These are phyloP conservation scores for Flabesymbios commensalis DNA, from an alignment of 2,888 invertebrate species.

Conservation along the genomic window DNA sequence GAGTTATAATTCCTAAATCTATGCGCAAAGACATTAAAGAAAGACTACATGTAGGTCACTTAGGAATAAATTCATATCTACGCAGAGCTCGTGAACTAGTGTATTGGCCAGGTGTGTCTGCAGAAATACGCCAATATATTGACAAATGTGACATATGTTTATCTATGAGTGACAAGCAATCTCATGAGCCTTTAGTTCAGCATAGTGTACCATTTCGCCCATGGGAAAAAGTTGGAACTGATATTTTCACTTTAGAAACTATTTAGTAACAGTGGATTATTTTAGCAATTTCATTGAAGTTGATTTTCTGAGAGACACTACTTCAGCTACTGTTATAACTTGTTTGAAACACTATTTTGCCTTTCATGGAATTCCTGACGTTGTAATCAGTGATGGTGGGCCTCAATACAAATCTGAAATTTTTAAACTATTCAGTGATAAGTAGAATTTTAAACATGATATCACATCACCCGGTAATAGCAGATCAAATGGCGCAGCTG, in stretches of 20 bases:
- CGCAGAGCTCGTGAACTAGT: slow-evolving; percentile 6
- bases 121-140: background rate
- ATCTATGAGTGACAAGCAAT: background rate
- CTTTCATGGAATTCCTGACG: slow-evolving; percentile 20
- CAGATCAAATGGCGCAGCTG: slow-evolving; percentile 34
- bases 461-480: slow-evolving; percentile 28
- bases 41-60: slow-evolving; percentile 1
- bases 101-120: too few relatives aligned
- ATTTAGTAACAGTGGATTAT: background rate
- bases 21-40: slow-evolving; percentile 5
- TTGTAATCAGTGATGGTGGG: slow-evolving; percentile 29
- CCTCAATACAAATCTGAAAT: slow-evolving; percentile 18
- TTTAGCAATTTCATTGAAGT: background rate
- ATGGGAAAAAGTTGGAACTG: slow-evolving; percentile 31
- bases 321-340: slow-evolving; percentile 9
- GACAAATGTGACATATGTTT: slow-evolving; percentile 4
- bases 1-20: slow-evolving; percentile 18
- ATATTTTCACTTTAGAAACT: slow-evolving; percentile 25
- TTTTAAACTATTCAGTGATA: slow-evolving; percentile 23
- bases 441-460: slow-evolving; percentile 30
- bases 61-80: slow-evolving; percentile 6
- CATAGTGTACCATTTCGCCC: slow-evolving; percentile 29
- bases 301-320: background rate
- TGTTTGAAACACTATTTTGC: slow-evolving; percentile 19
- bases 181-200: too few relatives aligned